phyloP scores from a whole-genome alignment of 2,888 invertebrate species.

The Venustoraphidia nigricollis region DNA sequence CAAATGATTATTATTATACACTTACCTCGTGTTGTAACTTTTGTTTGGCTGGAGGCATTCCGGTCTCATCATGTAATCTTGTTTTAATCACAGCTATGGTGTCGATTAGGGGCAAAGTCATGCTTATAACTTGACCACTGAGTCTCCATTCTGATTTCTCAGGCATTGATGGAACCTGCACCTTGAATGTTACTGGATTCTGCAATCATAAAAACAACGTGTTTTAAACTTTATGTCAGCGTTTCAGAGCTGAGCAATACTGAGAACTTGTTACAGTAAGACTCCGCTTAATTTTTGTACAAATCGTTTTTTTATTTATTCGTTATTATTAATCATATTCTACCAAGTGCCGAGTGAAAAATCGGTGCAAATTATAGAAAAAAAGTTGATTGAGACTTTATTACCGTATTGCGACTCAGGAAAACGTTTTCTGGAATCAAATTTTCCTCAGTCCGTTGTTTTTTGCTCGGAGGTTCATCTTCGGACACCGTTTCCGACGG shows the following conservation, averaged over 20 bases:
- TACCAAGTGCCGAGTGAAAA: no score
- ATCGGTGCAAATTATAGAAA: no score
- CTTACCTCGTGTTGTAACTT: constrained; percentile 84
- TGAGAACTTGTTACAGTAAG: no score
- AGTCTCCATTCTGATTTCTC: constrained; percentile 94
- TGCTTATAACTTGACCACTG: constrained; percentile 72
- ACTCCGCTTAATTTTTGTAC: no score
- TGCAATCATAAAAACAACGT: constrained; percentile 20
- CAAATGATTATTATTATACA: constrained; percentile 3
- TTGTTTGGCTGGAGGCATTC: constrained; percentile 94
- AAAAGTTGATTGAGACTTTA: constrained; percentile 1
- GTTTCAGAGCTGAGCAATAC: neutral
- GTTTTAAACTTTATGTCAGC: neutral
- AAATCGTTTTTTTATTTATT: no score
- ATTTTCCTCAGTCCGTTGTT: constrained; percentile 80
- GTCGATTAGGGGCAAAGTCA: constrained; percentile 63
- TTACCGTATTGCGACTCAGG: constrained; percentile 47
- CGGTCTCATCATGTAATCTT: constrained; percentile 68
- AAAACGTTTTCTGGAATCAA: constrained; percentile 81
- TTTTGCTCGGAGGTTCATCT: constrained; percentile 79
- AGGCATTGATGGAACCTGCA: constrained; percentile 65
- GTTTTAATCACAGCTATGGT: constrained; percentile 76
- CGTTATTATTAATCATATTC: no score
- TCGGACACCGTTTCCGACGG: constrained; percentile 35
- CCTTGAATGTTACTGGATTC: constrained; percentile 66